Evolutionary conservation across 2,888 invertebrate species (phyloP), one percentile per base, ranked within the genome.

Genomic region (Hypomecis atomaria): DNA sequence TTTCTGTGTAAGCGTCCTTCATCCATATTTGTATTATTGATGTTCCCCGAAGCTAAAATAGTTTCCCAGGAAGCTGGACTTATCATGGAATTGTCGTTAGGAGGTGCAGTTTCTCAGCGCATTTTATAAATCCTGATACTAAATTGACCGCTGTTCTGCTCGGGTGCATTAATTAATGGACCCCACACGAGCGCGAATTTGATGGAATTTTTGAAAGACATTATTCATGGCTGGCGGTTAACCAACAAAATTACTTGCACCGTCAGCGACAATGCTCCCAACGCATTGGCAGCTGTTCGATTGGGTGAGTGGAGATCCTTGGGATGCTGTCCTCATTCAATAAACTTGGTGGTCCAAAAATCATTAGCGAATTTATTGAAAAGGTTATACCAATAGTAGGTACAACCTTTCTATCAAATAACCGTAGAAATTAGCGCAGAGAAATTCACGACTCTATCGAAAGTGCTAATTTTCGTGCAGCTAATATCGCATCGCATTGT

Each of bases 191-290:
- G 49, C 9, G 6, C 36, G 5, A 49, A 34, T 37, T 49, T 49
- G 36, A 36, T 36, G n/a, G 36, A 33, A 0, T 49, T 49, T 36
- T 49, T 36, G 7, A 34, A 10, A 36, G 5, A 49, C 3, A 11
- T 49, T 5, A 36, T 11, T 9, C 36, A 36, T n/a, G 49, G 36
- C 6, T 49, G 36, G 34, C n/a, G 11, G n/a, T 13, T 49, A 36
- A 36, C 49, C 4, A 11, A 49, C 37, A 49, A 49, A 49, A 37
- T 49, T 6, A 49, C 49, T 34, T 36, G 36, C 11, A 49, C 36
- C 5, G 49, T 49, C 36, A 49, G 49, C 36, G 49, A 49, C 11
- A 49, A 49, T 36, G 49, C 47, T 48, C 4, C 47, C n/a, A 49
- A 37, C 10, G 37, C n/a, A 36, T 49, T 49, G 5, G 49, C 37